Base-by-base conservation (phyloP, 1,140 invertebrate species). In the Cyphomyrmex costatus region DNA sequence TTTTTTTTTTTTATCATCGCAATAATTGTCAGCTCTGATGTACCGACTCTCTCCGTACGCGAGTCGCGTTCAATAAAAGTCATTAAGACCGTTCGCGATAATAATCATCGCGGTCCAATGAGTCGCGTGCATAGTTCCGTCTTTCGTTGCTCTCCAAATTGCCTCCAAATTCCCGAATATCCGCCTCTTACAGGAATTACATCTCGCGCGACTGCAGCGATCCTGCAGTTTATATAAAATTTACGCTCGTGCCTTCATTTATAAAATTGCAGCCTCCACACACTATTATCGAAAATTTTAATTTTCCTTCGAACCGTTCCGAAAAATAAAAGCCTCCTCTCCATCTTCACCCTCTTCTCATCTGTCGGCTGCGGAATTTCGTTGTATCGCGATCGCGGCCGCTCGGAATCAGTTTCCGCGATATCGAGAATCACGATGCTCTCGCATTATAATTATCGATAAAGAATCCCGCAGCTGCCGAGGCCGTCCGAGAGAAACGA, bases 401-500 rank as follows among this genome's bases (percentile, higher is more conserved):
- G 21, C 7, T 7, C 46, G 14, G 4, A 53, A 82, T 82, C 51
- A 19, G 79, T 24, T 82, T 82, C 66, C 79, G 66, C 68, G 78
- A 82, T 58, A 82, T 58, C 79, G 46, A 58, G 16, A 42, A 21
- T 61, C 42, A n/a, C 60, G 63, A 53, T 49, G 30, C 19, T 36
- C 46, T 46, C 42, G 24, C 53, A 74, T 83, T 27, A 19, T 65
- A 84, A 83, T 56, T 85, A 71, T 79, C 27, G 33, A 86, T 77
- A 58, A 77, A 63, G 53, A 61, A 74, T 74, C 53, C 68, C 19
- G 24, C 79, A 83, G 79, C 68, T 83, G 79, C 66, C 66, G 66
- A 71, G 66, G 7, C 24, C 30, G 36, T 42, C 24, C 51, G 33
- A 82, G 24, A 53, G 42, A n/a, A 16, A 56, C 42, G 73, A 76